phyloP scores from a whole-genome alignment of 2,113 vertebrate species.

The Spea bombifrons region DNA sequence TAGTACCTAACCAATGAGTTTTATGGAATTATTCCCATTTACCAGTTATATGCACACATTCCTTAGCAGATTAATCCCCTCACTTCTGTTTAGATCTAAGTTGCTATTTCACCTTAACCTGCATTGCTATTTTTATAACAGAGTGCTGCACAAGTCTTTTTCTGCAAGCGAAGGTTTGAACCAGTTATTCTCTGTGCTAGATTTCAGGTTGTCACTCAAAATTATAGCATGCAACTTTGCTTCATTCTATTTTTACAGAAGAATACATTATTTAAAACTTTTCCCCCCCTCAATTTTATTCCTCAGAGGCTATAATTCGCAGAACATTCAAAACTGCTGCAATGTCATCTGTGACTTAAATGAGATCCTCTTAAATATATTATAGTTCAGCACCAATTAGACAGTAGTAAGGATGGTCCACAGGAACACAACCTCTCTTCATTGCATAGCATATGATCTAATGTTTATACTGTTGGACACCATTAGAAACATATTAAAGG shows the following conservation, averaged over 20 bases:
- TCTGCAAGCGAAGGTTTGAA: slow-evolving; percentile 15
- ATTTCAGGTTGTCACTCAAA: slow-evolving; percentile 33
- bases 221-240: slow-evolving; percentile 36
- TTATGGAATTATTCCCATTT: background rate
- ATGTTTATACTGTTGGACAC: background rate
- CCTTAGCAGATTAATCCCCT: background rate
- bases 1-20: background rate
- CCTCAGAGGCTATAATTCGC: slow-evolving; percentile 16
- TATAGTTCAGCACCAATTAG: background rate
- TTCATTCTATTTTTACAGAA: slow-evolving; percentile 34
- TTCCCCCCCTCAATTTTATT: background rate
- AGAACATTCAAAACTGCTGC: slow-evolving; percentile 1
- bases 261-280: slow-evolving; percentile 26
- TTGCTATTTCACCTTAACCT: slow-evolving; percentile 21
- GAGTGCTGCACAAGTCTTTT: slow-evolving; percentile 30
- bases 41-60: background rate
- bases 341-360: background rate
- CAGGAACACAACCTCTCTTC: background rate
- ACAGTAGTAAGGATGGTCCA: background rate
- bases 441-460: background rate
- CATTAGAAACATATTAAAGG: too few relatives aligned
- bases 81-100: slow-evolving; percentile 10
- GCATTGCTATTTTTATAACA: slow-evolving; percentile 22
- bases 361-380: background rate
- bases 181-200: slow-evolving; percentile 17